Evolutionary conservation across 2,113 vertebrate genomes (phyloP).

Genomic region (Otus sunia): DNA sequence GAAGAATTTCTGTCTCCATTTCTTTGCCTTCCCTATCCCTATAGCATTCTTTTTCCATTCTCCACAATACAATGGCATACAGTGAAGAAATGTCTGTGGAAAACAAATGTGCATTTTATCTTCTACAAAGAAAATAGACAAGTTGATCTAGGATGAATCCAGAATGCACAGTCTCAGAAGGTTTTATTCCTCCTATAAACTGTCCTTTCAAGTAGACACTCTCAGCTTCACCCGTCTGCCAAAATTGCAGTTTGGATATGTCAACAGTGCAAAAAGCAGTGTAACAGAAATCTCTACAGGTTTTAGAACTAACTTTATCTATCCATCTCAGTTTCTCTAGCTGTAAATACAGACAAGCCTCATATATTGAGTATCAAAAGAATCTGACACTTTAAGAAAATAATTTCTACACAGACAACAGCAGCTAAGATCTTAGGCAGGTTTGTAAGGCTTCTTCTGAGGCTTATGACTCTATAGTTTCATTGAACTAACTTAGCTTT

Average conservation of each 20-base stretch:
- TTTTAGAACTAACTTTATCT: not conserved
- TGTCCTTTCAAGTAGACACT: not conserved
- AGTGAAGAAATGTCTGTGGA: not conserved
- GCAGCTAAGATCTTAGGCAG: not conserved
- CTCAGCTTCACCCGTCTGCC: not conserved
- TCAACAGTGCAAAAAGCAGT: not conserved
- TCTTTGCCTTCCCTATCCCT: not conserved
- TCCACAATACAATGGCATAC: not conserved
- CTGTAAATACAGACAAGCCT: not conserved
- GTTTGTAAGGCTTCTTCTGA: not conserved
- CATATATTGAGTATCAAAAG: not conserved
- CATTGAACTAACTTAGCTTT: not conserved
- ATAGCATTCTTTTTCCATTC: not conserved
- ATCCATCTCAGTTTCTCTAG: not conserved
- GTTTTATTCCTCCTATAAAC: not conserved
- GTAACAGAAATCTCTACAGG: not conserved
- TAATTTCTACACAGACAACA: fast-evolving
- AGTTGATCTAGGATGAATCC: not conserved
- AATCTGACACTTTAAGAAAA: not conserved
- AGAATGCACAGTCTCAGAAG: not conserved
- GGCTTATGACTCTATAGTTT: not conserved
- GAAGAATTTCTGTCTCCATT: not conserved
- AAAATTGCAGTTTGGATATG: not conserved
- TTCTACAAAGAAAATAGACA: not conserved
- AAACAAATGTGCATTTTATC: not conserved